Evolutionary conservation across 2,888 invertebrate species (phyloP), one percentile per base, ranked within the genome.

Genomic region (Volucella inanis): DNA sequence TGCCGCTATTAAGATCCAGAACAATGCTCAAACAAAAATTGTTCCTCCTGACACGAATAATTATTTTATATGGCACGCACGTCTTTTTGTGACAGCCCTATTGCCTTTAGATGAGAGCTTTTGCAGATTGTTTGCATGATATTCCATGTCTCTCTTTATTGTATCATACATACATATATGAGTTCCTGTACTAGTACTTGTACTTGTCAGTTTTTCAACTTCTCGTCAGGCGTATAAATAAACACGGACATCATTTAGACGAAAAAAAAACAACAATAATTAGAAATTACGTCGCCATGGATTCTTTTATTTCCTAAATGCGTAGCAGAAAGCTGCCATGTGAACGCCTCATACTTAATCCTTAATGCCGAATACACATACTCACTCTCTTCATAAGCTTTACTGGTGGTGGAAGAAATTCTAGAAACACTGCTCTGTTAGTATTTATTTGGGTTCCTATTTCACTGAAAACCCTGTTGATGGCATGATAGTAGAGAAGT

Each of bases 401-500:
- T 8, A 41, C 38, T 45, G 22, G 50, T 59, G 65, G 72, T 70
- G 45, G 64, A 14, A 45, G 11, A 10, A 38, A 52, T 55, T 65
- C 64, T 65, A 50, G 18, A 49, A 41, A 43, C 41, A 62, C 57
- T 68, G 41, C 18, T 45, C 57, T 70, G 50, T 57, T 45, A 31
- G 45, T 61, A 14, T 57, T 70, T 70, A 70, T 77, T 62, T 57
- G 31, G 55, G 55, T 41, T 65, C 47, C 43, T 57, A 52, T 50
- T 57, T 57, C 52, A 52, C 57, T 45, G 9, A 43, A 52, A 50
- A 38, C 57, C 49, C 45, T 59, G 59, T 50, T 71, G 70, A 77
- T 72, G 49, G 61, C 72, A 49, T 71, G 71, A 82, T 72, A 77
- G 57, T 55, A 47, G 72, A 31, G 55, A 62, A 22, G 54, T 55